Evolutionary conservation across 2,797 vertebrate genomes (phyloP).

Genomic region (Emys orbicularis): DNA sequence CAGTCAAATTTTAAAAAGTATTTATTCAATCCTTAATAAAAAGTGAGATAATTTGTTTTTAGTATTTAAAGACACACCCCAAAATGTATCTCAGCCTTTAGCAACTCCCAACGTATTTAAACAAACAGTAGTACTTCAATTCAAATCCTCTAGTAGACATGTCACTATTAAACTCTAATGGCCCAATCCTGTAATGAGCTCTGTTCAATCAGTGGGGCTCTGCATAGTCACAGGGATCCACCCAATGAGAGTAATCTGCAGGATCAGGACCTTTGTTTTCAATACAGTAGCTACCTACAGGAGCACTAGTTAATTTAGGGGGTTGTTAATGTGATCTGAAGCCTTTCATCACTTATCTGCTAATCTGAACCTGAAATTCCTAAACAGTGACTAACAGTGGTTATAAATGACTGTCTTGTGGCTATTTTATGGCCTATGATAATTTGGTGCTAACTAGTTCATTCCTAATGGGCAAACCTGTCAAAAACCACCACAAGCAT

Average conservation of each 20-base stretch:
- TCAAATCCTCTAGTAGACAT: conserved; percentile 40
- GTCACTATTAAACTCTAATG: neutral
- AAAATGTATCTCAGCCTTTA: conserved; percentile 27
- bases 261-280: neutral
- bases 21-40: conserved; percentile 37
- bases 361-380: conserved; percentile 35
- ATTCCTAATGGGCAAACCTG: neutral
- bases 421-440: conserved; percentile 54
- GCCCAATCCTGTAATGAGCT: neutral
- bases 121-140: conserved; percentile 48
- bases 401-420: conserved; percentile 66
- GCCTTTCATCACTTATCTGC: neutral
- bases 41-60: neutral
- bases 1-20: conserved; percentile 34
- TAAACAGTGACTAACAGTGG: neutral
- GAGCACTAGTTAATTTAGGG: neutral
- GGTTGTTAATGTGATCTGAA: conserved; percentile 22
- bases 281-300: neutral
- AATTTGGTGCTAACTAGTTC: conserved; percentile 46
- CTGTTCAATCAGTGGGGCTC: neutral
- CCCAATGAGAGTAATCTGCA: conserved; percentile 37
- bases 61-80: conserved; percentile 44
- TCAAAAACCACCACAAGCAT: conserved; percentile 16
- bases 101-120: conserved; percentile 51
- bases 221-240: conserved; percentile 28